A percentile compares a stretch with the other conserved stretches of the same genome.
Conservation (phyloP, 2,797 vertebrate genomes). For the Clarias platycephalus region DNA sequence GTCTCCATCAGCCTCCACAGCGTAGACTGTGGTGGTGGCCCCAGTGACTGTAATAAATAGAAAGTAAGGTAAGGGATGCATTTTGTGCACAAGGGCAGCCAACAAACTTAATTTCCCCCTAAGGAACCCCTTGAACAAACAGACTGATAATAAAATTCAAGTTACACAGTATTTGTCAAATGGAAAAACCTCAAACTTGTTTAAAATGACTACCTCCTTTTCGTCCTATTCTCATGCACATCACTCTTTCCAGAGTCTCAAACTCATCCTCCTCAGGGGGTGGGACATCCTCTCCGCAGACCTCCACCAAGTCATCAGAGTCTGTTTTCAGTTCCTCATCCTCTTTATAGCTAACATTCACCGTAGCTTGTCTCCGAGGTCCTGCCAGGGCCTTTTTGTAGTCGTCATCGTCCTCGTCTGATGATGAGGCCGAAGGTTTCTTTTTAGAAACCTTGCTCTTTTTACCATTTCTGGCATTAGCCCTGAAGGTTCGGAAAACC, state of each 20-base stretch:
- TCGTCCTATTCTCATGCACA: conserved; percentile 88
- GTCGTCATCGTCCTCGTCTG: conserved; percentile 84
- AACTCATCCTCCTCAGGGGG: conserved; percentile 96
- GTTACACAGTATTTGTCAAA: background rate
- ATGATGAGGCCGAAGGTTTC: conserved; percentile 84
- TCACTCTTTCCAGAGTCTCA: conserved; percentile 95
- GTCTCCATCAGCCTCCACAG: conserved; percentile 94
- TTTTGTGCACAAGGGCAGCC: background rate
- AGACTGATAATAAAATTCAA: background rate
- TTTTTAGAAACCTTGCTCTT: conserved; percentile 83
- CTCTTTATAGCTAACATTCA: conserved; percentile 97
- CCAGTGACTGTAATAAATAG: conserved; percentile 79
- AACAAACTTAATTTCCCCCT: background rate
- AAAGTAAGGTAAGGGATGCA: background rate
- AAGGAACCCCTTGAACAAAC: too few relatives aligned
- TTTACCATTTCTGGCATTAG: conserved; percentile 87
- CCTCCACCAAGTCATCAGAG: conserved; percentile 94
- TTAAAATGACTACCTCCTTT: conserved; percentile 82
- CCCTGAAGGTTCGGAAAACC: conserved; percentile 57
- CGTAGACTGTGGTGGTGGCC: conserved; percentile 93
- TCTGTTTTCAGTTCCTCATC: conserved; percentile 98
- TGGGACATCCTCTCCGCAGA: conserved; percentile 94
- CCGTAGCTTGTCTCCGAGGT: conserved; percentile 92
- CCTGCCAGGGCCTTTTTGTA: conserved; percentile 81
- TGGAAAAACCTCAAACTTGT: background rate